A percentile compares a stretch with the other conserved stretches of the same genome.
Evolutionary conservation across 2,888 invertebrate species (phyloP).

Genomic region (Nephrotoma appendiculata): DNA sequence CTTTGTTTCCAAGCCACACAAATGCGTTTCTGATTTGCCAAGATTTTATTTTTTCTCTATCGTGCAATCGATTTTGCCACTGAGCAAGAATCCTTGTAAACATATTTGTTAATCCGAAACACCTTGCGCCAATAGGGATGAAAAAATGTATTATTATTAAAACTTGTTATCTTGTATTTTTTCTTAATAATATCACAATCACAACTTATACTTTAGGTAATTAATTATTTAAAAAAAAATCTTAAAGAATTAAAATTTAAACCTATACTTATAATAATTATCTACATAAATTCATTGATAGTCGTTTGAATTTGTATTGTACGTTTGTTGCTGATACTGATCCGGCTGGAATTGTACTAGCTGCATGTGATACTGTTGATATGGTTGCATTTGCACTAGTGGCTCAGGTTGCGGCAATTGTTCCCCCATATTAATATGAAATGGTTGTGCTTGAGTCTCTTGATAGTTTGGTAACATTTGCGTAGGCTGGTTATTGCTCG

Average conservation of each 20-base stretch:
- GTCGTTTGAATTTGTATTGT: background rate
- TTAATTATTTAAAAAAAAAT: background rate
- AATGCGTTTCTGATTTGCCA: too few species aligned
- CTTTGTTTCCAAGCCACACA: too few species aligned
- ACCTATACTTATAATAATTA: background rate
- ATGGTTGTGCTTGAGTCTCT: background rate
- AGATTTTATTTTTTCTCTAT: too few species aligned
- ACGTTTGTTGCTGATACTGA: background rate
- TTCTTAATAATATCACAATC: background rate
- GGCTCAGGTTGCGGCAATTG: conserved; percentile 9
- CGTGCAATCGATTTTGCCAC: too few species aligned
- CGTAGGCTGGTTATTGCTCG: conserved; percentile 5
- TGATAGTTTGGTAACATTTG: background rate
- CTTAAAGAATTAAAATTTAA: background rate
- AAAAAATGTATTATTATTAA: background rate
- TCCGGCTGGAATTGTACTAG: conserved; percentile 5
- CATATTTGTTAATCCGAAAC: too few species aligned
- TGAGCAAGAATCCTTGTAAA: too few species aligned
- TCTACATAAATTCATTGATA: background rate
- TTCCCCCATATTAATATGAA: conserved; percentile 9
- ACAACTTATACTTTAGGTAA: background rate
- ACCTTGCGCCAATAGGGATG: too few species aligned
- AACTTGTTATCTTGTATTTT: background rate
- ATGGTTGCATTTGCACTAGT: conserved; percentile 8
- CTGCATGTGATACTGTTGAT: conserved; percentile 3